Base-by-base conservation (phyloP, 2,888 invertebrate species). In the Steinernema hermaphroditum region DNA sequence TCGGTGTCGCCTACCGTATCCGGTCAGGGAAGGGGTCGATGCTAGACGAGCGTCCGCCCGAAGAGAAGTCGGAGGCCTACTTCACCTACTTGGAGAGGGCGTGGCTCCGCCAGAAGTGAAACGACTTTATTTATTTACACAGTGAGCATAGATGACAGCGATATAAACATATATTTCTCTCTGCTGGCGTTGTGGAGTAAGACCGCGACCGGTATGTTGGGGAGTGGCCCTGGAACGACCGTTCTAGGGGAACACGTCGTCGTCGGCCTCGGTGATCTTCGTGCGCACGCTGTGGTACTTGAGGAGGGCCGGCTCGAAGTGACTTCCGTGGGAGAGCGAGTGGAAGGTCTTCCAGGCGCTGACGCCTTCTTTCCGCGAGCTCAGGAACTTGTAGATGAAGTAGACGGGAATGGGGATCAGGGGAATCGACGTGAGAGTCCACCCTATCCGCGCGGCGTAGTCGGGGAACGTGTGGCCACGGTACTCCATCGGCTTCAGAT, bases 371-470 rank as follows among this genome's bases (percentile, higher is more conserved):
- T 62, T 62, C 8, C 62, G 62, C 44, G 32, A 72, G 37, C 29
- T 27, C 44, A 62, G 1, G 12, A 86, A 70, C 75, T 82, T 83
- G 73, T 77, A 80, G 12, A 85, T 12, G 74, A 84, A 86, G 9
- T 84, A 82, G 8, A 71, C 72, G 4, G 86, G 86, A n/a, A 87
- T 86, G 46, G 84, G 80, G 14, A 84, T 49, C 37, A 87, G 81
- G n/a, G 86, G 85, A 4, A 79, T 71, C 24, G 85, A 71, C 0
- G 86, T 82, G 24, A 87, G 81, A 43, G 80, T 34, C 77, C 81
- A 83, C 9, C 87, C 87, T 16, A 86, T 27, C 8, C 74, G 83
- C 74, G 86, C 85, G n/a, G 86, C 84, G 85, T 86, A 87, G 37
- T 24, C 9, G 1, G 87, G 87, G 76, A 86, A 86, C 22, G 76